Conservation (phyloP, 92 coral and sea anemone species). For the Chrysogorgia sp. region DNA sequence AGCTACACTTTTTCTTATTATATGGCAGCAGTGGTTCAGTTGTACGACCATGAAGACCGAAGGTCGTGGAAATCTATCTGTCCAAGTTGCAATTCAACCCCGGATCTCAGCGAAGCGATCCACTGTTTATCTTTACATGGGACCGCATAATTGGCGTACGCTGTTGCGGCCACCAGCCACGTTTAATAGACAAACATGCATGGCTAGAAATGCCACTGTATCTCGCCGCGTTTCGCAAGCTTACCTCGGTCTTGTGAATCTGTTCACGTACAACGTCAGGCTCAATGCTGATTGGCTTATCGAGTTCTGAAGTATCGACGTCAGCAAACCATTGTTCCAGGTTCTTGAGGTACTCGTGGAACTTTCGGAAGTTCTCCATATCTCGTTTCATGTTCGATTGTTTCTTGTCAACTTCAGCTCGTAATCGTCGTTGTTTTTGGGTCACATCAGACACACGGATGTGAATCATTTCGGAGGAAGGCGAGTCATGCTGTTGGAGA, state of each 20-base stretch:
- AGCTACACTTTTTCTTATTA: too few relatives aligned
- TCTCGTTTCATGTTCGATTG: conserved; percentile 82
- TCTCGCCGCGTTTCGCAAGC: background rate
- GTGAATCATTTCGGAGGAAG: conserved; percentile 84
- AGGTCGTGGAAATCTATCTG: too few relatives aligned
- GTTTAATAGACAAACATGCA: background rate
- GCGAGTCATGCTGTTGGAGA: conserved; percentile 86
- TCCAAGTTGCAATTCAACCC: too few relatives aligned
- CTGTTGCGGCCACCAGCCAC: too few relatives aligned
- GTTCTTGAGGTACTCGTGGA: conserved; percentile 75
- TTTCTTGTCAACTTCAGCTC: conserved; percentile 78
- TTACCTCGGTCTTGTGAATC: conserved; percentile 74
- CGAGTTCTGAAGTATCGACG: conserved; percentile 68
- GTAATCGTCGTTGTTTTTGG: conserved; percentile 80
- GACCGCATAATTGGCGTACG: too few relatives aligned
- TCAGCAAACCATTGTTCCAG: conserved; percentile 86
- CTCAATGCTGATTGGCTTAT: conserved; percentile 67
- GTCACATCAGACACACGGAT: conserved; percentile 84
- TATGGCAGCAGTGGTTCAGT: too few relatives aligned
- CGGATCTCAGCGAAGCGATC: too few relatives aligned
- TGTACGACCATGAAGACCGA: too few relatives aligned
- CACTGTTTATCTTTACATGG: too few relatives aligned
- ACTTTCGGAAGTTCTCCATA: conserved; percentile 73
- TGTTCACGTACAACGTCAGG: conserved; percentile 82
- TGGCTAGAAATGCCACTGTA: background rate